Evolutionary conservation across 2,888 invertebrate genomes (phyloP).

Genomic region (Fragum sueziense): DNA sequence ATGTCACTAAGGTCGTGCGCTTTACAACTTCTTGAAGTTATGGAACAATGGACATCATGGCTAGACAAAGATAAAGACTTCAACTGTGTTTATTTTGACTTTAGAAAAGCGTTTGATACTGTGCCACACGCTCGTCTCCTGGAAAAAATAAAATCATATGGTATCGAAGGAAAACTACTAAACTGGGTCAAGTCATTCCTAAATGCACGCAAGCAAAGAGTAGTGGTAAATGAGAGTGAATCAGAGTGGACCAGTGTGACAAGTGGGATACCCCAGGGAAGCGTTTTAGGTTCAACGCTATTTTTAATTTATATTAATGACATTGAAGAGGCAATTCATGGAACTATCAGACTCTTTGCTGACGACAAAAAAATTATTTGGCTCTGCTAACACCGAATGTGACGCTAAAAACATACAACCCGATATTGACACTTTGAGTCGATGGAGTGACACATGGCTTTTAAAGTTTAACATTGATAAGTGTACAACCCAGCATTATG

Average conservation of each 20-base stretch:
- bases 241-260: slow-evolving; percentile 39
- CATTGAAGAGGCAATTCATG: slow-evolving; percentile 18
- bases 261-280: slow-evolving; percentile 52
- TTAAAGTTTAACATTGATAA: slow-evolving; percentile 10
- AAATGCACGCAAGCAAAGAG: slow-evolving; percentile 24
- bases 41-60: slow-evolving; percentile 27
- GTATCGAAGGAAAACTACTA: slow-evolving; percentile 25
- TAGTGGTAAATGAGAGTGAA: slow-evolving; percentile 15
- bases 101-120: slow-evolving; percentile 37
- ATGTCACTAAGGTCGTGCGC: slow-evolving; percentile 22
- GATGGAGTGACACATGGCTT: slow-evolving; percentile 23
- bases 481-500: slow-evolving; percentile 15
- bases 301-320: slow-evolving; percentile 44
- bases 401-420: neutral
- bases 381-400: neutral
- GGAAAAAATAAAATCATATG: slow-evolving; percentile 30
- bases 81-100: slow-evolving; percentile 39
- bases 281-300: slow-evolving; percentile 33
- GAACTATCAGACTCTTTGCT: slow-evolving; percentile 29
- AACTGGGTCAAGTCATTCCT: slow-evolving; percentile 40
- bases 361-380: slow-evolving; percentile 43
- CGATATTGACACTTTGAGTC: slow-evolving; percentile 2
- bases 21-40: slow-evolving; percentile 26
- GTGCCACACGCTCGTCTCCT: slow-evolving; percentile 27
- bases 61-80: slow-evolving; percentile 27